Evolutionary conservation across 2,888 invertebrate genomes (phyloP).

Genomic region (Coenonympha arcania): DNA sequence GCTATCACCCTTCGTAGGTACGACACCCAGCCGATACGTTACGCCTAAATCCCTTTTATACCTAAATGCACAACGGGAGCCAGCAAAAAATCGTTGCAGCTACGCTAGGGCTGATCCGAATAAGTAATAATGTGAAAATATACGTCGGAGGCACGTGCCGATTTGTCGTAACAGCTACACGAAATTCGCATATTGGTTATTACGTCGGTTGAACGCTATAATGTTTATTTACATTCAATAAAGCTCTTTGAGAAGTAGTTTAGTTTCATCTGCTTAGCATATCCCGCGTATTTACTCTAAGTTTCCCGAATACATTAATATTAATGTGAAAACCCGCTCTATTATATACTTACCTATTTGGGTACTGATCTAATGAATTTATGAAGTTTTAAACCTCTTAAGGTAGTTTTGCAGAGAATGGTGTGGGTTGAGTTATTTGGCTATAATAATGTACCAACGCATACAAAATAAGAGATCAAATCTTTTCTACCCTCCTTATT

Average conservation of each 20-base stretch:
- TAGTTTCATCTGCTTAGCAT: slow-evolving; percentile 12
- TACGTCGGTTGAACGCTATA: slow-evolving; percentile 38
- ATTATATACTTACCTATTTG: slow-evolving; percentile 1
- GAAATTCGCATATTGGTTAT: slow-evolving; percentile 68
- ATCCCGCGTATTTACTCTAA: slow-evolving; percentile 15
- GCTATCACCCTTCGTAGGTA: slow-evolving; percentile 60
- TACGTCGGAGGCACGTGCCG: slow-evolving; percentile 69
- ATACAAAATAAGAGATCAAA: no score
- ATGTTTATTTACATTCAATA: slow-evolving; percentile 35
- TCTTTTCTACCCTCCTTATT: no score
- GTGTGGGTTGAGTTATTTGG: background rate
- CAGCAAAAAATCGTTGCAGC: slow-evolving; percentile 52
- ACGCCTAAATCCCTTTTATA: slow-evolving; percentile 64
- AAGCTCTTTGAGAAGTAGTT: slow-evolving; percentile 26
- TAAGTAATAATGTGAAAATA: slow-evolving; percentile 69
- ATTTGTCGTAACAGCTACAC: slow-evolving; percentile 60
- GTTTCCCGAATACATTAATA: slow-evolving; percentile 15
- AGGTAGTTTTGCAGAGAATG: background rate
- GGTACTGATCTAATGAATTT: background rate
- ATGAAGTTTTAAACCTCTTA: slow-evolving; percentile 1
- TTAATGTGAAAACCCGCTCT: slow-evolving; percentile 3
- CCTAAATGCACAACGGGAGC: slow-evolving; percentile 69
- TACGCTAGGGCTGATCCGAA: slow-evolving; percentile 44
- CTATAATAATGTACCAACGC: background rate
- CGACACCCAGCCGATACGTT: slow-evolving; percentile 58